Evolutionary conservation across 2,888 invertebrate genomes (phyloP).

Genomic region (Cataglyphis altisquamis): DNA sequence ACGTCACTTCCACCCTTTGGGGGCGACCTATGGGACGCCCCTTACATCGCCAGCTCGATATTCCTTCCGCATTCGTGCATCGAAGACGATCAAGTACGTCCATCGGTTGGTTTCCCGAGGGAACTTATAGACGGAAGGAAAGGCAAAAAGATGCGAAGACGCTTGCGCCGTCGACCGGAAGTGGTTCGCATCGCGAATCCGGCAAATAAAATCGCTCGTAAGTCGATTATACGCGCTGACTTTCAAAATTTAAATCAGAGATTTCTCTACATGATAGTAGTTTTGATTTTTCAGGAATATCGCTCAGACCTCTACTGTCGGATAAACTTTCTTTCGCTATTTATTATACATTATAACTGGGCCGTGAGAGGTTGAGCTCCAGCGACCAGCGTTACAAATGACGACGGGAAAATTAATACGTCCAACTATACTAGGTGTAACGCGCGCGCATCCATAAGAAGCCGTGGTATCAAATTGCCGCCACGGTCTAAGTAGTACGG

Average conservation of each 20-base stretch:
- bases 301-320: background rate
- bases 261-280: background rate
- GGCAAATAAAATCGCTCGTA: conserved; percentile 27
- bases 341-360: background rate
- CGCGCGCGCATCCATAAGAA: conserved; percentile 5
- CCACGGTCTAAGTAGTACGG: conserved; percentile 5
- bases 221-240: background rate
- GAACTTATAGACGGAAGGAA: background rate
- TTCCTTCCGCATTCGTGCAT: conserved; percentile 70
- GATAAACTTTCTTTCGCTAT: background rate
- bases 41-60: conserved; percentile 63
- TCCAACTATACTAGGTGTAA: background rate
- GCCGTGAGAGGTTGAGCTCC: background rate
- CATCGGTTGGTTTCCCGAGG: background rate
- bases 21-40: background rate
- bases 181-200: background rate
- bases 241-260: background rate
- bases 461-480: conserved; percentile 28
- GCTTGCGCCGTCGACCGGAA: background rate
- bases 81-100: conserved; percentile 66
- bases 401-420: background rate
- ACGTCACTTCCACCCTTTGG: conserved; percentile 50
- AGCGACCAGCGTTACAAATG: background rate
- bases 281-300: background rate
- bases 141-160: background rate